Evolutionary conservation across 2,797 vertebrate genomes (phyloP), one percentile per base, ranked within the genome.

Genomic region (Pangasius sanitwongsei): DNA sequence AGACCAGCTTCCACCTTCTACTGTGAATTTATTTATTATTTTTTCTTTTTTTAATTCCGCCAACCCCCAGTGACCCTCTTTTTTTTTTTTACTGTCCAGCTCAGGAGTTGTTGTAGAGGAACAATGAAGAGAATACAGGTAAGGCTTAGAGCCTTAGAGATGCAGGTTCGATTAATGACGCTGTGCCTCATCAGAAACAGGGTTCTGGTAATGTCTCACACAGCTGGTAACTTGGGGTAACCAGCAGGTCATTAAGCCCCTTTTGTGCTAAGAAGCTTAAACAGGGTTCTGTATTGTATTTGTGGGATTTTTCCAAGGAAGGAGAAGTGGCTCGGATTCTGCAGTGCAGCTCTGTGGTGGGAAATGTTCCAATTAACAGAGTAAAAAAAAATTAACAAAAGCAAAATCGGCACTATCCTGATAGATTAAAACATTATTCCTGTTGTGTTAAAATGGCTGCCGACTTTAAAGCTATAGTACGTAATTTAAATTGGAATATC

Each of bases 181-280:
- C 41, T 12, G 37, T 11, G n/a, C 65, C 59, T 69, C 25, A 34
- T 12, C 37, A 77, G 82, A 50, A 41, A 41, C 67, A 37, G 31
- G 31, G 67, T 16, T 37, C 16, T 70, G 67, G 67, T 70, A 18
- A 37, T 7, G 34, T 34, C 31, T 20, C 7, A 7, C 34, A 18
- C 34, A 70, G 18, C 67, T 37, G 31, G 4, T 34, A 69, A 34
- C 15, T 69, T 16, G 55, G 16, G 55, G 67, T 28, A 87, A 90
- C 93, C 95, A 95, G 94, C 93, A 94, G 95, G 94, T 88, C 88
- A 89, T 91, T 95, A 94, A 95, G 94, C 94, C 93, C 92, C 91
- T 93, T 89, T 90, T 89, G 87, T 25, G 15, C 87, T 95, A 95
- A 95, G 95, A 93, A 94, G 95, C 94, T 96, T 83, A 67, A 69